phyloP scores from a whole-genome alignment of 2,888 invertebrate species.

The Nebria salina region DNA sequence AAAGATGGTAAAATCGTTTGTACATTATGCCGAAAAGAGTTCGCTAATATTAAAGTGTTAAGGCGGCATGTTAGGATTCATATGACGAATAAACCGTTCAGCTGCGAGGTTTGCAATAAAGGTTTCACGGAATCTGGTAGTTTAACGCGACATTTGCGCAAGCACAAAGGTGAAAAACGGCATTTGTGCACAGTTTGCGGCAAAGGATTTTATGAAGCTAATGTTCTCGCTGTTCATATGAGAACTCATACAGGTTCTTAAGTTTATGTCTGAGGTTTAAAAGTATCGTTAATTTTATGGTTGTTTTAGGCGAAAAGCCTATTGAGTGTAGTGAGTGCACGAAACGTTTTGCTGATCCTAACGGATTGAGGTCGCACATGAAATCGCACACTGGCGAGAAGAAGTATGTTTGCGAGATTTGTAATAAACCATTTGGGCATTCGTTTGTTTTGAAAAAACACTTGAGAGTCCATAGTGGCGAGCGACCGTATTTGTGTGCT shows the following conservation, averaged over 20 bases:
- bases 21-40: constrained; percentile 55
- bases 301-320: constrained; percentile 54
- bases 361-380: constrained; percentile 56
- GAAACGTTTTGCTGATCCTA: constrained; percentile 56
- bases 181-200: constrained; percentile 58
- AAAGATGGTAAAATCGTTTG: constrained; percentile 53
- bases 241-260: constrained; percentile 55
- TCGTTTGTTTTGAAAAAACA: constrained; percentile 57
- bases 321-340: constrained; percentile 55
- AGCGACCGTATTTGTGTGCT: constrained; percentile 55
- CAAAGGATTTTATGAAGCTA: constrained; percentile 58
- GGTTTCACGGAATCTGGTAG: constrained; percentile 57
- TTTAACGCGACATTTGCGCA: constrained; percentile 56
- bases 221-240: constrained; percentile 57
- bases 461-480: constrained; percentile 55
- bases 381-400: constrained; percentile 57
- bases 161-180: constrained; percentile 57
- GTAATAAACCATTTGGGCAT: constrained; percentile 56
- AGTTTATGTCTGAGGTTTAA: neutral
- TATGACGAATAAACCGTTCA: constrained; percentile 56
- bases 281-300: too few species aligned
- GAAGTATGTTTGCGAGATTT: constrained; percentile 55
- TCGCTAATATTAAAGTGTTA: constrained; percentile 55
- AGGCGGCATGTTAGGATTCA: constrained; percentile 57
- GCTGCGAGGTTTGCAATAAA: constrained; percentile 55